Conservation (phyloP, 2,888 invertebrate genomes). For the Oxyscelio sp. region DNA sequence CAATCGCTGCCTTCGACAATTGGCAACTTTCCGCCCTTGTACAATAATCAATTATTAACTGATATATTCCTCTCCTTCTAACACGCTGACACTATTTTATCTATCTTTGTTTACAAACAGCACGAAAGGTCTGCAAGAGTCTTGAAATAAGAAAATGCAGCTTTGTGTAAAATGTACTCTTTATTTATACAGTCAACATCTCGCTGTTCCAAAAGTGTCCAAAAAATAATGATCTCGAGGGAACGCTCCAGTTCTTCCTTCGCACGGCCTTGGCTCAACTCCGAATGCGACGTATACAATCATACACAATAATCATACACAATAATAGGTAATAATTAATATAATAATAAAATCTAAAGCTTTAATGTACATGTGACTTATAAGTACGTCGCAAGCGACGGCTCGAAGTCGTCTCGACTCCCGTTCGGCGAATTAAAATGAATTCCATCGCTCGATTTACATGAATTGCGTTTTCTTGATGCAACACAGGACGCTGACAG, state of each 20-base stretch:
- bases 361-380: slow-evolving; percentile 75
- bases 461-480: no score
- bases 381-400: slow-evolving; percentile 68
- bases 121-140: no score
- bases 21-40: no score
- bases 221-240: slow-evolving; percentile 50
- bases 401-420: slow-evolving; percentile 42
- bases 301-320: slow-evolving; percentile 13
- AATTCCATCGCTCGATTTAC: no score
- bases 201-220: slow-evolving; percentile 46
- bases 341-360: slow-evolving; percentile 74
- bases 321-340: slow-evolving; percentile 51
- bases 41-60: no score
- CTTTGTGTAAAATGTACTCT: slow-evolving; percentile 57
- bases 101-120: no score
- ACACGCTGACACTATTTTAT: no score
- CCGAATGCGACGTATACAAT: slow-evolving; percentile 46
- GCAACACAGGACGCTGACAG: no score
- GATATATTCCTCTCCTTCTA: no score
- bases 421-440: slow-evolving; percentile 20
- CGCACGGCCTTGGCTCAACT: slow-evolving; percentile 4
- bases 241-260: slow-evolving; percentile 4
- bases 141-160: no score
- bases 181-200: slow-evolving; percentile 65
- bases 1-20: no score